Percentiles rank a stretch among this genome's conserved stretches.
These are phyloP conservation scores for Galeopterus variegatus DNA, from an alignment of 2,113 vertebrate species.

Conservation along the genomic window DNA sequence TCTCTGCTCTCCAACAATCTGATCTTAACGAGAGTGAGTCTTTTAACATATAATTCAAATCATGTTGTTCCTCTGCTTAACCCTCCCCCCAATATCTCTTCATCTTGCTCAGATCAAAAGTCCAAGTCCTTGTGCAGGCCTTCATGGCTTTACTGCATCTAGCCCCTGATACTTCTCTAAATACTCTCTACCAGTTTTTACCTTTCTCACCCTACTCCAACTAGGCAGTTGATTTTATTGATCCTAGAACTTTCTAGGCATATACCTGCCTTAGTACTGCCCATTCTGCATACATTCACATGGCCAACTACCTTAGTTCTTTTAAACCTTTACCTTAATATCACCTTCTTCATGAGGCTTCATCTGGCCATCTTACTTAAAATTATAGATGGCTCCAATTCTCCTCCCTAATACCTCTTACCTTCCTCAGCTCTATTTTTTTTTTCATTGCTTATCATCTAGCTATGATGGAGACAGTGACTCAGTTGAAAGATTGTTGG, in stretches of 20 bases:
- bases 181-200: not conserved
- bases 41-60: not conserved
- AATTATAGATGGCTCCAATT: not conserved
- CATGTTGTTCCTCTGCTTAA: not conserved
- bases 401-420: not conserved
- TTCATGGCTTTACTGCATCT: not conserved
- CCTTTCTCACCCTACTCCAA: not conserved
- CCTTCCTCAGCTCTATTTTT: not conserved
- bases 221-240: rapidly evolving
- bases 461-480: not conserved
- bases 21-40: not conserved
- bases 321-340: not conserved
- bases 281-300: not conserved
- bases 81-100: not conserved
- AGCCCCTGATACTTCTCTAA: not conserved
- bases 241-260: not conserved
- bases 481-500: not conserved
- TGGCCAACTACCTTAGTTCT: not conserved
- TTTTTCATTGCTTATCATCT: not conserved
- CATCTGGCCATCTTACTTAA: not conserved
- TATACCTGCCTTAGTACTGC: not conserved
- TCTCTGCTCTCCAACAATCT: not conserved
- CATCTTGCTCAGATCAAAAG: not conserved
- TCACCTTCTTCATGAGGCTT: not conserved
- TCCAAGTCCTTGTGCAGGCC: not conserved